Base-by-base conservation (phyloP, 1,140 invertebrate genomes). In the Drosophila funebris region DNA sequence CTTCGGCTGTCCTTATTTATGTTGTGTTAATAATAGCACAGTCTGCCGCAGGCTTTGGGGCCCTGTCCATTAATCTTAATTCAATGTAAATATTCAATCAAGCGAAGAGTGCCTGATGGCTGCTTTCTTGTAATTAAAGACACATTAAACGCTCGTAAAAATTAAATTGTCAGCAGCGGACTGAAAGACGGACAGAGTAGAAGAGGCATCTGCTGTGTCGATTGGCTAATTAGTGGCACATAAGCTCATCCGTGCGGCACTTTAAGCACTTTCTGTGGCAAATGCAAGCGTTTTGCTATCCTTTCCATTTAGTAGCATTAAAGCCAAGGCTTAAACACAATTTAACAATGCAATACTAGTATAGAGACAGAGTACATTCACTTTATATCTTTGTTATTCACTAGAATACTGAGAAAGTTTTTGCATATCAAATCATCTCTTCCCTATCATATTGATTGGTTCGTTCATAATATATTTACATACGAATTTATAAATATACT, bases 131-230 rank as follows among this genome's bases (percentile, higher is more conserved):
- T 82, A 87, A 87, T 87, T 87, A 87, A 87, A 82, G 83, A 46
- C 63, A 76, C 82, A 87, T 87, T 87, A 83, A 76, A 68, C 46
- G 68, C 71, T 82, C 83, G 78, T 87, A 78, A 82, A 87, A 87
- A 78, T 88, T 83, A 79, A 88, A 88, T 73, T 87, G 78, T 31
- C 83, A 69, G 67, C 43, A 66, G 54, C 20, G 46, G n/a, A 54
- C 54, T 33, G 58, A 22, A 54, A 22, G 8, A 37, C n/a, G 36
- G 16, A 48, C n/a, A 22, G 16, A 11, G 13, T 9, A 8, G 3
- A 8, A 14, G 13, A 14, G 64, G 20, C 24, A 48, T 37, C 33
- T 78, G 54, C 36, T 48, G 27, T 33, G 56, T n/a, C 60, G 37
- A 41, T 16, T 33, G 46, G 18, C 57, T 69, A 61, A 76, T 69